Percentiles rank a stretch among this genome's conserved stretches.
Evolutionary conservation across 2,113 vertebrate genomes (phyloP).

Genomic region (Platichthys stellatus): DNA sequence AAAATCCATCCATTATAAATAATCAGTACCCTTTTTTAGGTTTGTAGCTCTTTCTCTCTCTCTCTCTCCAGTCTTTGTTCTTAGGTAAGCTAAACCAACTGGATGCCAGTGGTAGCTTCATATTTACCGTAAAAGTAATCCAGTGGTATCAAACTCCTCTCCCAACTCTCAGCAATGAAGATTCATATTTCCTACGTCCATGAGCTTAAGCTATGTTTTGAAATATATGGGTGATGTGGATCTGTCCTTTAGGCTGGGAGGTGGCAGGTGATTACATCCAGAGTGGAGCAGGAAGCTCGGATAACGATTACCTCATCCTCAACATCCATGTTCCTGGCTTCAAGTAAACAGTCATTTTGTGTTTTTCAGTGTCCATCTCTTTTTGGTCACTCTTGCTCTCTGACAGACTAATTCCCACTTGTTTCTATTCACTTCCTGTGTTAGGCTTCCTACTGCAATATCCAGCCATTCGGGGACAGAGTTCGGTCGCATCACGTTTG

Average conservation of each 20-base stretch:
- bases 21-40: not conserved
- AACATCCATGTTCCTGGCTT: constrained; percentile 95
- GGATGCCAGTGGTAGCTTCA: not conserved
- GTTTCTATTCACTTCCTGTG: not conserved
- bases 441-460: constrained; percentile 90
- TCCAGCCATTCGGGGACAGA: constrained; percentile 87
- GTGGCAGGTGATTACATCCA: constrained; percentile 94
- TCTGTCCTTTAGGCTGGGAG: constrained; percentile 88
- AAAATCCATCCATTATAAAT: not conserved
- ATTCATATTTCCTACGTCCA: not conserved
- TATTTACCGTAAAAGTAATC: not conserved
- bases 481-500: constrained; percentile 92
- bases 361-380: not conserved
- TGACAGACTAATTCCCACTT: not conserved
- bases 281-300: constrained; percentile 92
- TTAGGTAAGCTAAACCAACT: not conserved
- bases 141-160: not conserved
- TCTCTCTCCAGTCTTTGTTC: not conserved
- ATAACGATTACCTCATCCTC: constrained; percentile 97
- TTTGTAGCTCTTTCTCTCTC: not conserved
- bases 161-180: not conserved
- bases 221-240: not conserved
- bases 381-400: not conserved
- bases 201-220: too few relatives aligned
- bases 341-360: constrained; percentile 84